Conservation (phyloP, 1,140 invertebrate species). For the Caenorhabditis elegans region WBcel235 BX284606.5:16690501-16691000, state of each 20-base stretch:
- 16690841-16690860: too few relatives aligned
- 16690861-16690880: too few relatives aligned
- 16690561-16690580: background rate
- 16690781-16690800: too few relatives aligned
- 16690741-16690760: background rate
- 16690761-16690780: background rate
- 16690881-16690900: too few relatives aligned
- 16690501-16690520: background rate
- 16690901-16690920: too few relatives aligned
- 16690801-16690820: too few relatives aligned
- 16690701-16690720: background rate
- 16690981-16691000: too few relatives aligned
- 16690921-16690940: too few relatives aligned
- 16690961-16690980: too few relatives aligned
- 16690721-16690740: background rate
- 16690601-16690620: too few relatives aligned
- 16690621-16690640: background rate
- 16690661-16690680: background rate
- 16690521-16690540: background rate
- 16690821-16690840: too few relatives aligned
- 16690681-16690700: background rate
- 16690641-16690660: background rate
- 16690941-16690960: too few relatives aligned
- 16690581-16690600: background rate
- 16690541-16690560: background rate